Evolutionary conservation across 2,888 invertebrate species (phyloP), one percentile per base, ranked within the genome.

Genomic region (Microplitis manilae): DNA sequence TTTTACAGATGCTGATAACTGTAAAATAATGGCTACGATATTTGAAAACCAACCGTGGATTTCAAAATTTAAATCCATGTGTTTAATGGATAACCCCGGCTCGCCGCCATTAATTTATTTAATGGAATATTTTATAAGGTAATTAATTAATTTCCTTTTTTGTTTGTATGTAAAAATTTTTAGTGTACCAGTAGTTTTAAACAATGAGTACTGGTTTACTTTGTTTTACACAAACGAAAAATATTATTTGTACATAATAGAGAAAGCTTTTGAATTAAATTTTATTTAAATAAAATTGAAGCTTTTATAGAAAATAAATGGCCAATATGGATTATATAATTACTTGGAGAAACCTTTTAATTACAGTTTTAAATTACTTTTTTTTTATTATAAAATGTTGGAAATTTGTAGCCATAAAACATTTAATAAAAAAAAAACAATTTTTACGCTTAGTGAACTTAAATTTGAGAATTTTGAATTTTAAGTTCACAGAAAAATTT

Each of bases 111-210:
- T 90, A 79, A 87, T 85, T 77, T 83, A 83, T 77, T 86, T 89
- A 68, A 87, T 90, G 86, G 84, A 84, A 77, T 86, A 85, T 81
- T 90, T 88, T 80, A 80, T 85, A 74, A 87, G 87, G 90, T 89
- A 89, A 84, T 80, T 61, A 68, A 38, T 62, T 20, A 39, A 15
- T 62, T 67, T 50, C n/a, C 40, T 73, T 62, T 50, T 60, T 40
- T 41, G 9, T 8, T 60, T 15, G 17, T 72, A 15, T 64, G 15
- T 40, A 64, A 20, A n/a, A 61, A 8, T 62, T 40, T 39, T n/a
- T 39, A 20, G 61, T 40, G 72, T 78, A 82, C 85, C 85, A 85
- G 85, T 86, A 86, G 83, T 76, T 81, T 73, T 73, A 61, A 62
- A 50, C 50, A 77, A 75, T 81, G 83, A 81, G 86, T 81, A 86